phyloP scores from a whole-genome alignment of 2,888 invertebrate genomes.

The Galerucella calmariensis region DNA sequence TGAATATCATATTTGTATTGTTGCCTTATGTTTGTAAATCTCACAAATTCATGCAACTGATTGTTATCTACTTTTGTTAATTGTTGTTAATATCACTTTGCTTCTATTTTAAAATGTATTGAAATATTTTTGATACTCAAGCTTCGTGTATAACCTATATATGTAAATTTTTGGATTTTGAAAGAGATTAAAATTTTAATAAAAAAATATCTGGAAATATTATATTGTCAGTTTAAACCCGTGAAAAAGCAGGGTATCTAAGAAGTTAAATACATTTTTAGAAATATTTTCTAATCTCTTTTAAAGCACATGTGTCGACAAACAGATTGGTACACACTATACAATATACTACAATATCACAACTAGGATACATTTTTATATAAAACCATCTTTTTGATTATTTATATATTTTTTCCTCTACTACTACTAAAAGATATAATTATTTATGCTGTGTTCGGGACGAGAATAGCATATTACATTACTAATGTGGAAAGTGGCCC shows the following conservation, averaged over 20 bases:
- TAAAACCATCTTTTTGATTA: too few species aligned
- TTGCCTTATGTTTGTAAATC: too few species aligned
- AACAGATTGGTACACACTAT: slow-evolving; percentile 8
- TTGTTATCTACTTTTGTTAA: not conserved
- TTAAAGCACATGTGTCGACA: slow-evolving; percentile 2
- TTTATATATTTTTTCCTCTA: too few species aligned
- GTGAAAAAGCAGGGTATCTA: slow-evolving; percentile 11
- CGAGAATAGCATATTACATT: too few species aligned
- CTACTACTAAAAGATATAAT: too few species aligned
- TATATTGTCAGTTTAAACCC: not conserved
- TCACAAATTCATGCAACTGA: too few species aligned
- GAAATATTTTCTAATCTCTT: slow-evolving; percentile 11
- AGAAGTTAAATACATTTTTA: slow-evolving; percentile 6
- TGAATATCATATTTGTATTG: too few species aligned
- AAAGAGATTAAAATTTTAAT: slow-evolving; percentile 5
- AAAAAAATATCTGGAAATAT: not conserved
- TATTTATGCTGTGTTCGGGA: too few species aligned
- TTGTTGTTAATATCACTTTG: not conserved
- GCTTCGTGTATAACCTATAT: not conserved
- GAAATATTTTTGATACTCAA: not conserved
- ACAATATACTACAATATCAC: not conserved
- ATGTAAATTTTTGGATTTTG: slow-evolving; percentile 1
- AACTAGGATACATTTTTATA: not conserved
- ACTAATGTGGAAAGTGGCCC: too few species aligned
- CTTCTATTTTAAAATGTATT: slow-evolving; percentile 1